Evolutionary conservation across 2,113 vertebrate genomes (phyloP).

Genomic region (Orientallactaga bullata): DNA sequence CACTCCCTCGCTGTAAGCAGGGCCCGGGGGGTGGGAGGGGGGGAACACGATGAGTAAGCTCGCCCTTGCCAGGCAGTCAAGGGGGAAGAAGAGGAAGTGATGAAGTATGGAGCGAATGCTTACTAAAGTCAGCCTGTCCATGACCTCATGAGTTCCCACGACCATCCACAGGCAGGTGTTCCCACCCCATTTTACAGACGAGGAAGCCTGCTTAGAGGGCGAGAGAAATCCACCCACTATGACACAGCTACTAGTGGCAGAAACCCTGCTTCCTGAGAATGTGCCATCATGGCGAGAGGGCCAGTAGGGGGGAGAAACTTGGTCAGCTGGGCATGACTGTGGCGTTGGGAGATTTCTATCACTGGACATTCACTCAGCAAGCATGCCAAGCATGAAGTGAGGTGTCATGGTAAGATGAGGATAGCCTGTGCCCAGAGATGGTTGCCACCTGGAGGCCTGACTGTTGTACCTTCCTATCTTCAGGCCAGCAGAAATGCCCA

Average conservation of each 20-base stretch:
- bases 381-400: not conserved
- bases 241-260: not conserved
- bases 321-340: not conserved
- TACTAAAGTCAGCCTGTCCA: not conserved
- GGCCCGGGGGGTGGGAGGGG: not conserved
- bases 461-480: not conserved
- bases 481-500: too few species aligned
- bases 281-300: not conserved
- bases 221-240: not conserved
- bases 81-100: too few species aligned
- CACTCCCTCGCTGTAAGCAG: not conserved
- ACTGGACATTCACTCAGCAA: constrained; percentile 20
- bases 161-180: not conserved
- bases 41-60: fast-evolving
- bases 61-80: fast-evolving
- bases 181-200: not conserved
- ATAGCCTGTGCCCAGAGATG: not conserved
- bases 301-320: not conserved
- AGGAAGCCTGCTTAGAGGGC: not conserved
- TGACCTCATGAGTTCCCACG: not conserved
- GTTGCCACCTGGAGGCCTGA: not conserved
- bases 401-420: not conserved
- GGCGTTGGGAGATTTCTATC: not conserved
- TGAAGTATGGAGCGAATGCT: fast-evolving
- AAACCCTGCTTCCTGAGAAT: constrained; percentile 19